These are phyloP conservation scores for Dasypogon diadema DNA, from an alignment of 2,888 invertebrate species.

Conservation along the genomic window DNA sequence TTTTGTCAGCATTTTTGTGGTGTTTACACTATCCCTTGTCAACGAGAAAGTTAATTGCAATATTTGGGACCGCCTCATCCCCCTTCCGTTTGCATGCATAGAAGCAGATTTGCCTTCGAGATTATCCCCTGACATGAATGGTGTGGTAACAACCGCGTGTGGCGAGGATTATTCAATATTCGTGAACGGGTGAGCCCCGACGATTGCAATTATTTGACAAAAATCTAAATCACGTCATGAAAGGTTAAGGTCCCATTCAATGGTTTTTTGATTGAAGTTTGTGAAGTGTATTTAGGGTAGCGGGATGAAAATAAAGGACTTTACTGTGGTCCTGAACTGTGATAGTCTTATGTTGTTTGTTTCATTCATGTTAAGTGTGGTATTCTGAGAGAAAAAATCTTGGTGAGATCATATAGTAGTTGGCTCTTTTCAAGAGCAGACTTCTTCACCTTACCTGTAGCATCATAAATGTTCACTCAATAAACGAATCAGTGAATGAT, in stretches of 20 bases:
- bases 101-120: background rate
- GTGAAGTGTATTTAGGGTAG: no score
- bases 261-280: no score
- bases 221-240: conserved; percentile 18
- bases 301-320: no score
- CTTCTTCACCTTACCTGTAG: no score
- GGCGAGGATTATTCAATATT: conserved; percentile 15
- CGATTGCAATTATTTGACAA: background rate
- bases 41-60: conserved; percentile 48
- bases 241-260: background rate
- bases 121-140: conserved; percentile 9
- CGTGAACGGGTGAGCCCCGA: background rate
- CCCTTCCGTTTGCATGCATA: background rate
- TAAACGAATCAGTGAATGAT: no score
- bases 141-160: conserved; percentile 25
- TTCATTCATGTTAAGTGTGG: no score
- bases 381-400: no score
- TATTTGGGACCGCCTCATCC: conserved; percentile 19
- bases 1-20: conserved; percentile 32
- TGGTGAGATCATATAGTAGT: no score
- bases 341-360: no score
- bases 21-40: conserved; percentile 45
- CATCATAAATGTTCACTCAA: no score
- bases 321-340: no score
- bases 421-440: no score